Percentiles rank a stretch among this genome's conserved stretches.
These are phyloP conservation scores for Australoheros scitulus DNA, from an alignment of 2,113 vertebrate genomes.

Conservation along the genomic window DNA sequence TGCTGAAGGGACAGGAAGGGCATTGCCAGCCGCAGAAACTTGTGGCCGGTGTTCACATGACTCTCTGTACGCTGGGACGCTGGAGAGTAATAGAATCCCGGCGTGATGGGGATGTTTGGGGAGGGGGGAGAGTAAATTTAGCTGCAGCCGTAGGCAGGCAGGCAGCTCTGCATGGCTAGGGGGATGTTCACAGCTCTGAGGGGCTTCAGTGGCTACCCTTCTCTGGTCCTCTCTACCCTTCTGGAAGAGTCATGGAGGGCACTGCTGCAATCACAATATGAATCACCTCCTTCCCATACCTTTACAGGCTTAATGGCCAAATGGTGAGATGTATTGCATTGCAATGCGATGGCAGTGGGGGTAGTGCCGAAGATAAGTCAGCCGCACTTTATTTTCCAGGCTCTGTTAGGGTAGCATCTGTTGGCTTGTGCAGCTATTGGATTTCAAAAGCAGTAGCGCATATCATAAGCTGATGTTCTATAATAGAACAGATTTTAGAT, in stretches of 20 bases:
- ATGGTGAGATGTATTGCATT: conserved; percentile 70
- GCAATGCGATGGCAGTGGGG: conserved; percentile 46
- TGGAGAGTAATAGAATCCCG: conserved; percentile 79
- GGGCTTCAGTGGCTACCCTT: conserved; percentile 29
- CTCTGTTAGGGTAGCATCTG: conserved; percentile 64
- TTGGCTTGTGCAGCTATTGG: conserved; percentile 50
- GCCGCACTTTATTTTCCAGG: conserved; percentile 54
- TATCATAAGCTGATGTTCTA: conserved; percentile 37
- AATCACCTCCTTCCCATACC: conserved; percentile 67
- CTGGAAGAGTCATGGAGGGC: conserved; percentile 58
- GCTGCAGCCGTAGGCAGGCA: conserved; percentile 55
- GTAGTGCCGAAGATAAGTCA: conserved; percentile 47
- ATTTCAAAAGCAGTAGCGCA: conserved; percentile 57
- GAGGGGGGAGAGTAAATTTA: conserved; percentile 76
- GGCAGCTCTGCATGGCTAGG: conserved; percentile 32
- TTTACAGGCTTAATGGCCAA: conserved; percentile 54
- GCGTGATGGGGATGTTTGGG: conserved; percentile 74
- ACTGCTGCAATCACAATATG: conserved; percentile 60
- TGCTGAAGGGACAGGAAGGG: conserved; percentile 62
- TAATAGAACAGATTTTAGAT: conserved; percentile 19
- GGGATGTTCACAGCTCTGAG: conserved; percentile 20
- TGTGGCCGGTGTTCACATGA: conserved; percentile 75
- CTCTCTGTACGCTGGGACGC: conserved; percentile 52
- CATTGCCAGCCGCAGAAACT: conserved; percentile 56
- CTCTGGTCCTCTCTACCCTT: conserved; percentile 40